These are phyloP conservation scores for Elegia similella DNA, from an alignment of 2,888 invertebrate species.

Conservation along the genomic window DNA sequence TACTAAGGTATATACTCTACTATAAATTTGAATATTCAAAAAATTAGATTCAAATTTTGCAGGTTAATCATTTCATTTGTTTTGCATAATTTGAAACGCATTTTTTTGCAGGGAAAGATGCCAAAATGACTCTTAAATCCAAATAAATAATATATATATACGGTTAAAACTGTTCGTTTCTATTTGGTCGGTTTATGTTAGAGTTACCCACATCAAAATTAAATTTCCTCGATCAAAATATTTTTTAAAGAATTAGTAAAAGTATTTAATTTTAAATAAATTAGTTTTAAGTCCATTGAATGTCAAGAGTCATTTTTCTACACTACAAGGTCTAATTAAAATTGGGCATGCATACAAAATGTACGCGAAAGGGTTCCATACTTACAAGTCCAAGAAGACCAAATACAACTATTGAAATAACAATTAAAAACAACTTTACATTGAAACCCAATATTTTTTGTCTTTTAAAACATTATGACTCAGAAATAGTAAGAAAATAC, in stretches of 20 bases:
- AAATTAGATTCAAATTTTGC: background rate
- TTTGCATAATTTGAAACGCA: constrained; percentile 2
- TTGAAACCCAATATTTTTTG: constrained; percentile 19
- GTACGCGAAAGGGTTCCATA: constrained; percentile 13
- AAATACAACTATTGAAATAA: constrained; percentile 1
- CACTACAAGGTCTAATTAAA: constrained; percentile 18
- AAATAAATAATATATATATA: background rate
- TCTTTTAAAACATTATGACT: constrained; percentile 23
- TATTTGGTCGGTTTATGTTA: constrained; percentile 1
- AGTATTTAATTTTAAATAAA: too few species aligned
- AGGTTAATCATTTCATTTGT: background rate
- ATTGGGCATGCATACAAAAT: constrained; percentile 20
- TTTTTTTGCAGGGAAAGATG: background rate
- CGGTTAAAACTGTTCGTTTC: background rate
- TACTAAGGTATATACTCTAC: constrained; percentile 40
- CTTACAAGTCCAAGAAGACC: background rate
- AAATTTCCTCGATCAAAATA: background rate
- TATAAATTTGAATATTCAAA: constrained; percentile 14
- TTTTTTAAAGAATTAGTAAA: too few species aligned
- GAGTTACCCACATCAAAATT: background rate
- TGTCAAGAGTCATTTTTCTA: constrained; percentile 17
- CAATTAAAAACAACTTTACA: constrained; percentile 1
- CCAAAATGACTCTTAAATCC: constrained; percentile 9
- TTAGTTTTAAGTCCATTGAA: background rate
- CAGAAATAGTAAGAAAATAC: constrained; percentile 27